Percentiles rank a stretch among this genome's conserved stretches.
Conservation (phyloP, 2,113 vertebrate species). For the Apus apus region DNA sequence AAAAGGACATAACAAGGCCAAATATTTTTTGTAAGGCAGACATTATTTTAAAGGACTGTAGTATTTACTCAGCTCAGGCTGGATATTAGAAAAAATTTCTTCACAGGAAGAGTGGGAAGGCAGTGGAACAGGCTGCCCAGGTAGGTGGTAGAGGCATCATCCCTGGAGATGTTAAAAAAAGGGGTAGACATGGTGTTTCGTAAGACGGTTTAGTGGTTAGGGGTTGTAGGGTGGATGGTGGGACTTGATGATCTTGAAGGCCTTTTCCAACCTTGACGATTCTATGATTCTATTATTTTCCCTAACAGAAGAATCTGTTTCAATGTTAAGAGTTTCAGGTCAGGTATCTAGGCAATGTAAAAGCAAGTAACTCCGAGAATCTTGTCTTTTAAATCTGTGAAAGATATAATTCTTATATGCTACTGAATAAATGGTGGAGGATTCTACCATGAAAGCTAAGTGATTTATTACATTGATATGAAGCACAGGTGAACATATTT, state of each 20-base stretch:
- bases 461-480: slow-evolving; percentile 64
- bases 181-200: no score
- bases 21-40: neutral
- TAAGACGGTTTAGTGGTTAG: no score
- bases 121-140: no score
- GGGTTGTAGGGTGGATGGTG: no score
- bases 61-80: neutral
- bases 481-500: slow-evolving; percentile 62
- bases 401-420: slow-evolving; percentile 11
- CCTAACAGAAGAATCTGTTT: slow-evolving; percentile 1
- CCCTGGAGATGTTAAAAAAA: no score
- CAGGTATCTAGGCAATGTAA: neutral
- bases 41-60: neutral
- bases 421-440: neutral
- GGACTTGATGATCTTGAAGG: no score
- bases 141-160: no score
- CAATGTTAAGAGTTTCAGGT: neutral
- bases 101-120: no score
- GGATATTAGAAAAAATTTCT: no score
- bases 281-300: neutral
- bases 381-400: neutral
- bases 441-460: slow-evolving; percentile 41
- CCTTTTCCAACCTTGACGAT: no score
- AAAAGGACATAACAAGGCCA: neutral
- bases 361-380: slow-evolving; percentile 1